phyloP scores from a whole-genome alignment of 2,797 vertebrate genomes.

The Chaetophractus vellerosus region DNA sequence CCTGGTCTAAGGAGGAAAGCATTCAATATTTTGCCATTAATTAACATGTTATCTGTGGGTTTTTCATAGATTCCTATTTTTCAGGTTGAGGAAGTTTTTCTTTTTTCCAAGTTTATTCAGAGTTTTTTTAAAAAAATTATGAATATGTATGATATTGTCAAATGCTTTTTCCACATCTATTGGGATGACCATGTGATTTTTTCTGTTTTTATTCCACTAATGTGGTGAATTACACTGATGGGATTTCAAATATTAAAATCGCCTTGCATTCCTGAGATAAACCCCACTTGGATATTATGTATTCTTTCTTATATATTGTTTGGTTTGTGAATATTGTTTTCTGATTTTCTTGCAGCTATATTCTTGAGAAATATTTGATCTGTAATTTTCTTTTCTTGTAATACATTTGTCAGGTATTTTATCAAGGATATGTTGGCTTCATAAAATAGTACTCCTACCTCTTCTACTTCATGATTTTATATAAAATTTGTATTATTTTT shows the following conservation, averaged over 20 bases:
- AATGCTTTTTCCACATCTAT: neutral
- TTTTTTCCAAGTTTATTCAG: neutral
- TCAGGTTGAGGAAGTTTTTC: slow-evolving; percentile 7
- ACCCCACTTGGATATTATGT: neutral
- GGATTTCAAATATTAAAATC: slow-evolving; percentile 23
- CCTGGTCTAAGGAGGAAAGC: neutral
- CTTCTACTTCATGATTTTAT: neutral
- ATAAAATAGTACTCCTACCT: neutral
- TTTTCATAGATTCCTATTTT: neutral
- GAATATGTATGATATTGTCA: neutral
- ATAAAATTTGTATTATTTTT: neutral
- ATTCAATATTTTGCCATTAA: neutral
- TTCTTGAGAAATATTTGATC: neutral
- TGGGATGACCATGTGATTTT: neutral
- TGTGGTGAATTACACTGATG: neutral
- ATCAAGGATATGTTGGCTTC: neutral
- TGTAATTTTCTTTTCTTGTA: neutral
- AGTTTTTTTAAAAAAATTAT: neutral
- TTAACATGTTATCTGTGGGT: neutral
- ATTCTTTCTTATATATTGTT: neutral
- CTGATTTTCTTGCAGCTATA: neutral
- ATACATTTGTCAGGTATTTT: neutral
- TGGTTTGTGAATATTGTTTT: neutral
- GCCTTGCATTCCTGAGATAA: neutral
- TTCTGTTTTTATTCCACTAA: slow-evolving; percentile 3